These are phyloP conservation scores for Cheilosia vulpina DNA, from an alignment of 2,888 invertebrate genomes.

Conservation along the genomic window DNA sequence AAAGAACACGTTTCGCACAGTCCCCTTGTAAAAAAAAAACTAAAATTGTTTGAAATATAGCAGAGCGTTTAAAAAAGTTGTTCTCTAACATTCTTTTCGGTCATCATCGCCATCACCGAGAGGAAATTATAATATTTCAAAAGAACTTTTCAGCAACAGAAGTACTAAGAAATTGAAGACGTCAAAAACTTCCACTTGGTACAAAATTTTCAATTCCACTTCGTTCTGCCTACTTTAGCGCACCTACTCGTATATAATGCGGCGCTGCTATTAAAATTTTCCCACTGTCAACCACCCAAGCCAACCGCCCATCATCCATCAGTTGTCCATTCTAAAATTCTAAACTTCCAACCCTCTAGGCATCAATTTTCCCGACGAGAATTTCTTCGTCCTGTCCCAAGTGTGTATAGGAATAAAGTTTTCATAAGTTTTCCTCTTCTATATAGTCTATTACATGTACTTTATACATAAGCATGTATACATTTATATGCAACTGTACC, in stretches of 20 bases:
- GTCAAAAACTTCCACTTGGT: constrained; percentile 65
- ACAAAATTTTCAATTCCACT: constrained; percentile 58
- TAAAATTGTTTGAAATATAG: constrained; percentile 39
- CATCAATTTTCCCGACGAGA: constrained; percentile 63
- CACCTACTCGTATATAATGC: neutral
- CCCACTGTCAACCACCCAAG: constrained; percentile 52
- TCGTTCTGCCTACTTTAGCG: neutral
- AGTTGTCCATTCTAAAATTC: constrained; percentile 73
- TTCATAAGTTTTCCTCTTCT: constrained; percentile 54
- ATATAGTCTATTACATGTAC: constrained; percentile 26
- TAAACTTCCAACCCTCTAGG: constrained; percentile 65
- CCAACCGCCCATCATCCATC: constrained; percentile 68
- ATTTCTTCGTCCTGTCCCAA: constrained; percentile 23
- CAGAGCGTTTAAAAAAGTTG: constrained; percentile 20
- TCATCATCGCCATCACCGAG: constrained; percentile 55
- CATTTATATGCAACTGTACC: constrained; percentile 51
- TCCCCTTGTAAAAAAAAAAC: neutral
- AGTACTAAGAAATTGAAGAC: constrained; percentile 59
- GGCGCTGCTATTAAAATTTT: constrained; percentile 53
- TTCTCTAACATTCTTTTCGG: constrained; percentile 20
- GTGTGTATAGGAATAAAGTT: constrained; percentile 54
- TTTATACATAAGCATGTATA: constrained; percentile 2
- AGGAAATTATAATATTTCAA: constrained; percentile 66
- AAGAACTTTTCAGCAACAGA: constrained; percentile 58
- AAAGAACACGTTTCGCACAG: constrained; percentile 3